Percentiles rank a stretch among this genome's conserved stretches.
Conservation (phyloP, 2,797 vertebrate genomes). For the Australoheros facetus region DNA sequence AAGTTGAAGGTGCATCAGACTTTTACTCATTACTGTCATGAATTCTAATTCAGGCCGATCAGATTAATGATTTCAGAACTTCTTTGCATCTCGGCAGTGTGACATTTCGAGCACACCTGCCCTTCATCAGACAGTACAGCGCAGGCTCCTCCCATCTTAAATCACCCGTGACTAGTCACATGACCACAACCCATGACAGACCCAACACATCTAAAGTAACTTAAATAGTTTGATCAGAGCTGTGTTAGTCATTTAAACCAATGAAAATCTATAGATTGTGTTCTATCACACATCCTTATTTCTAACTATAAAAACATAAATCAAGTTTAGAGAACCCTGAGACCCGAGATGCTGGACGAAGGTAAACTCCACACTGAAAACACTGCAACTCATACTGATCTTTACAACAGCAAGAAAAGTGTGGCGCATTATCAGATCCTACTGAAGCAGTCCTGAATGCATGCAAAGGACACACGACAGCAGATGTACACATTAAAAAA, state of each 20-base stretch:
- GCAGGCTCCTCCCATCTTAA: background rate
- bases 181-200: background rate
- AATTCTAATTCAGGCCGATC: constrained; percentile 50
- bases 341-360: background rate
- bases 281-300: background rate
- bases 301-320: background rate
- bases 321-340: background rate
- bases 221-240: background rate
- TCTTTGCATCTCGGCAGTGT: background rate
- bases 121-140: background rate
- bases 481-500: background rate
- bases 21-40: constrained; percentile 64
- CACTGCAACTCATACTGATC: background rate
- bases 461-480: background rate
- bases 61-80: constrained; percentile 33
- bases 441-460: background rate
- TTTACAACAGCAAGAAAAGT: constrained; percentile 50
- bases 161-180: background rate
- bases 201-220: background rate
- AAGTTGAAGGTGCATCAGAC: constrained; percentile 78
- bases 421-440: background rate
- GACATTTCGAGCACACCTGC: background rate
- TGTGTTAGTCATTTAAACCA: background rate
- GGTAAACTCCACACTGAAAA: constrained; percentile 2
- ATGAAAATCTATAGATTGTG: background rate